phyloP scores from a whole-genome alignment of 2,113 vertebrate genomes.

The human region GRCh38 chr2:171185001-171185500 shows the following conservation, averaged over 20 bases:
- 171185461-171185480: background rate
- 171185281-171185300: background rate
- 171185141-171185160: background rate
- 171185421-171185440: background rate
- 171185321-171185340: conserved; percentile 41
- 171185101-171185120: no score
- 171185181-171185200: background rate
- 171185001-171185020: no score
- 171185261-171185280: background rate
- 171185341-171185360: background rate
- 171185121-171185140: background rate
- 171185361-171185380: background rate
- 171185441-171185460: background rate
- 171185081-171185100: no score
- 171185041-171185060: no score
- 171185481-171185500: background rate
- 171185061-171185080: no score
- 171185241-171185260: background rate
- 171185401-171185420: background rate
- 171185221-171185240: background rate
- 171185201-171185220: background rate
- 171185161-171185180: background rate
- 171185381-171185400: conserved; percentile 16
- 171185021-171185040: no score
- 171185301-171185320: background rate